Evolutionary conservation across 2,888 invertebrate genomes (phyloP).

Genomic region (Encarsia formosa): DNA sequence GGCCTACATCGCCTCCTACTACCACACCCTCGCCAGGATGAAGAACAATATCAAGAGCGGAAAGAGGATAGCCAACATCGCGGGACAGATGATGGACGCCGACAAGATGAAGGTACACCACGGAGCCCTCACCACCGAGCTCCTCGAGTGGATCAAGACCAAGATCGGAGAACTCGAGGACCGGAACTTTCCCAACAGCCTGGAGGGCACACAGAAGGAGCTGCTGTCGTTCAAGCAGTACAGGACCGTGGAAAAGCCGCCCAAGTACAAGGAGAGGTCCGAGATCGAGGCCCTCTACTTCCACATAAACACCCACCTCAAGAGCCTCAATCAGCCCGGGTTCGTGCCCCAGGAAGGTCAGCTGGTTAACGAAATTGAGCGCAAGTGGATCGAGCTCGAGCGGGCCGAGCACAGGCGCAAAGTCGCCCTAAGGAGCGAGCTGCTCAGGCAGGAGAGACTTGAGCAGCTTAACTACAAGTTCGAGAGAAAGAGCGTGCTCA

Average conservation of each 20-base stretch:
- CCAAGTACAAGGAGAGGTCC: constrained; percentile 95
- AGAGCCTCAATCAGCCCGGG: constrained; percentile 85
- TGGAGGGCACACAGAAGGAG: constrained; percentile 91
- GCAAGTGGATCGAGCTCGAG: constrained; percentile 90
- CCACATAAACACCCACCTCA: constrained; percentile 92
- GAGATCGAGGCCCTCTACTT: constrained; percentile 96
- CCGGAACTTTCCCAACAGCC: constrained; percentile 85
- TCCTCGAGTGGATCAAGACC: constrained; percentile 89
- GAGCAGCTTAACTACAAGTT: constrained; percentile 96
- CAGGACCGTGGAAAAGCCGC: constrained; percentile 94
- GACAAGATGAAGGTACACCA: constrained; percentile 89
- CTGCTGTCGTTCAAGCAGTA: constrained; percentile 90
- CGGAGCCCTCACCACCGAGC: constrained; percentile 74
- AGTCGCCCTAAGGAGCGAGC: constrained; percentile 84
- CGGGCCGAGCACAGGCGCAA: constrained; percentile 92
- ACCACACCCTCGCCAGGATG: constrained; percentile 98
- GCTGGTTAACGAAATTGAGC: constrained; percentile 90
- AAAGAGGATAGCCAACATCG: constrained; percentile 95
- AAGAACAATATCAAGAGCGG: constrained; percentile 98
- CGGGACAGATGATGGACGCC: constrained; percentile 92
- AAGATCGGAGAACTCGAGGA: constrained; percentile 81
- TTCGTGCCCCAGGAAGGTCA: constrained; percentile 86
- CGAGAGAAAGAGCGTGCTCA: constrained; percentile 87
- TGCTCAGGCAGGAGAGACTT: constrained; percentile 85
- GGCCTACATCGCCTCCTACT: constrained; percentile 98